phyloP scores from a whole-genome alignment of 2,113 vertebrate genomes.

The Spermophilus dauricus region DNA sequence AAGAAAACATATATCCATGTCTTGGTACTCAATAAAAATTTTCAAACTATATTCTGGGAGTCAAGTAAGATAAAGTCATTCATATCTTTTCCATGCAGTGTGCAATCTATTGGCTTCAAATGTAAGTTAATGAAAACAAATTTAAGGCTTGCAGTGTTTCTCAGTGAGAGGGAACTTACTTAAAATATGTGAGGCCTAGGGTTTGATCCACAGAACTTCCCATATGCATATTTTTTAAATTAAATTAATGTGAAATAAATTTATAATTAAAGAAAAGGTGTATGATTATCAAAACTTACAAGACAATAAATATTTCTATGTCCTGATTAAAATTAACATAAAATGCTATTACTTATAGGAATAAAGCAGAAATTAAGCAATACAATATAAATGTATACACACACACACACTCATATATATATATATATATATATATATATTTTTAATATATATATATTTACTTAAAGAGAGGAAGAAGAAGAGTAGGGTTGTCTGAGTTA shows the following conservation, averaged over 20 bases:
- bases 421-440: neutral
- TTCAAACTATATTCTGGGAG: neutral
- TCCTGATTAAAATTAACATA: neutral
- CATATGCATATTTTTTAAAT: neutral
- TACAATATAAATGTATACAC: neutral
- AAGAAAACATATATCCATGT: neutral
- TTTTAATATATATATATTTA: too few relatives aligned
- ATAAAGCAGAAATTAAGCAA: neutral
- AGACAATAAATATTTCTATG: neutral
- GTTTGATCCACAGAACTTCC: neutral
- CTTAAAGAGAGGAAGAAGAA: neutral
- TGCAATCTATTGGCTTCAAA: neutral
- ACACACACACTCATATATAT: neutral
- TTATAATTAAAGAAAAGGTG: neutral
- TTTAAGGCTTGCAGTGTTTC: neutral
- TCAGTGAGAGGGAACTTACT: neutral
- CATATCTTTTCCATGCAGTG: too few relatives aligned
- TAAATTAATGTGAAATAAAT: neutral
- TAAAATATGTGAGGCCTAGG: neutral
- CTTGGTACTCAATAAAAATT: neutral
- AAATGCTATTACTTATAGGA: neutral
- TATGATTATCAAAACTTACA: neutral
- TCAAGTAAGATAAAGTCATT: neutral
- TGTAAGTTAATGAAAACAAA: neutral
- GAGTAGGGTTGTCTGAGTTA: neutral